Conservation (phyloP, 37 sponge, comb jelly and placozoan genomes). For the Hexactinellida sp. region DNA sequence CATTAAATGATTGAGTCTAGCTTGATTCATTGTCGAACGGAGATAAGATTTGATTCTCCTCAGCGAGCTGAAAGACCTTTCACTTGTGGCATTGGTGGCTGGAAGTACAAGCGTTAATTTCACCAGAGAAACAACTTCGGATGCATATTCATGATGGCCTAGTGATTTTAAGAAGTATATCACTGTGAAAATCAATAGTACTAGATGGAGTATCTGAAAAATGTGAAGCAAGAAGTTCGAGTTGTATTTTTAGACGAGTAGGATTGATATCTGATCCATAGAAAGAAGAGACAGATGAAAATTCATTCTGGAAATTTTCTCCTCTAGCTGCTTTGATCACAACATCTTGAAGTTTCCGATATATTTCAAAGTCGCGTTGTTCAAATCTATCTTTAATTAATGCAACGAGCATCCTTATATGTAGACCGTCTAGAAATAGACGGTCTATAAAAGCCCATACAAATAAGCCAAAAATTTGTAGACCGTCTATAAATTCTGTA, state of each 20-base stretch:
- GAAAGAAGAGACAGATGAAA: background rate
- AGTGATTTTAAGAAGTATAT: background rate
- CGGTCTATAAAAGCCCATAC: too few relatives aligned
- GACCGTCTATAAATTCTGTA: too few relatives aligned
- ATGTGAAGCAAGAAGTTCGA: background rate
- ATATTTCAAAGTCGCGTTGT: background rate
- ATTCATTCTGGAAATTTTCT: background rate
- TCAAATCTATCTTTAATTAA: background rate
- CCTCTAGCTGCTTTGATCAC: background rate
- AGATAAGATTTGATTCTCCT: background rate
- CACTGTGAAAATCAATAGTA: background rate
- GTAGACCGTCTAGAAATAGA: too few relatives aligned
- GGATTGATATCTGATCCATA: background rate
- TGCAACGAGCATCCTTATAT: constrained; percentile 3
- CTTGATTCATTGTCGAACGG: background rate
- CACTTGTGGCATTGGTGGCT: background rate
- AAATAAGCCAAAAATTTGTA: constrained; percentile 27
- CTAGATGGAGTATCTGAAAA: background rate
- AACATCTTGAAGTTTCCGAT: background rate
- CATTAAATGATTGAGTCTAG: too few relatives aligned
- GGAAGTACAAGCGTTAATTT: background rate
- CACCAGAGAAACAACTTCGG: background rate
- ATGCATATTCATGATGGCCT: background rate
- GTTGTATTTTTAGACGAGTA: constrained; percentile 1
- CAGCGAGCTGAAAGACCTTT: background rate